These are phyloP conservation scores for Nomada fucata DNA, from an alignment of 2,888 invertebrate genomes.

Conservation along the genomic window DNA sequence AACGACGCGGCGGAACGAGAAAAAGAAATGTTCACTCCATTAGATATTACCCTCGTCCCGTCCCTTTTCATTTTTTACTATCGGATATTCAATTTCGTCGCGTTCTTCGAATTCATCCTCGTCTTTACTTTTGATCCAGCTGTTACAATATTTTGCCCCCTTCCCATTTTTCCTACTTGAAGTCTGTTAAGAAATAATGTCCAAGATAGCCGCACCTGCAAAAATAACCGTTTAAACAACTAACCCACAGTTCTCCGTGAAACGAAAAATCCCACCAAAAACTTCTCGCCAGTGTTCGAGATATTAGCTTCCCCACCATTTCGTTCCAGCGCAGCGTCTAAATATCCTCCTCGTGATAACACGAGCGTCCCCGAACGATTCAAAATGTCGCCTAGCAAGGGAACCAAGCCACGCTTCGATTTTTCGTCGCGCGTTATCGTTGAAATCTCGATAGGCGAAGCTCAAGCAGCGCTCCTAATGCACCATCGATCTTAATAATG, in stretches of 20 bases:
- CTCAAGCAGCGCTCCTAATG: slow-evolving; percentile 41
- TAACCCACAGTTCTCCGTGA: too few species aligned
- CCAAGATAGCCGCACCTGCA: background rate
- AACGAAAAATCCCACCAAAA: background rate
- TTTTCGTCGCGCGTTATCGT: slow-evolving; percentile 17
- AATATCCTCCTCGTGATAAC: slow-evolving; percentile 4
- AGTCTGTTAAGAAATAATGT: too few species aligned
- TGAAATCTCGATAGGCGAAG: slow-evolving; percentile 30
- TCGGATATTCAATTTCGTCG: slow-evolving; percentile 8
- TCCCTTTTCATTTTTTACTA: slow-evolving; percentile 6
- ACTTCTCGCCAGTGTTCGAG: too few species aligned
- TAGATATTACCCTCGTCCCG: background rate
- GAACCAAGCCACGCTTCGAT: background rate
- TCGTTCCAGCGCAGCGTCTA: background rate
- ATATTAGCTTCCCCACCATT: too few species aligned
- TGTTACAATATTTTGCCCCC: background rate
- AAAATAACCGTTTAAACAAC: background rate
- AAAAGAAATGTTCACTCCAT: slow-evolving; percentile 8
- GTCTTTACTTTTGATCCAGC: background rate
- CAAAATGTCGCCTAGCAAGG: background rate
- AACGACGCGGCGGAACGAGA: background rate
- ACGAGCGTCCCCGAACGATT: background rate
- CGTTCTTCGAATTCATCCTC: slow-evolving; percentile 6
- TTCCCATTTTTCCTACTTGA: background rate
- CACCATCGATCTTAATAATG: slow-evolving; percentile 61